Evolutionary conservation across 2,113 vertebrate genomes (phyloP).

Genomic region (Struthio camelus): DNA sequence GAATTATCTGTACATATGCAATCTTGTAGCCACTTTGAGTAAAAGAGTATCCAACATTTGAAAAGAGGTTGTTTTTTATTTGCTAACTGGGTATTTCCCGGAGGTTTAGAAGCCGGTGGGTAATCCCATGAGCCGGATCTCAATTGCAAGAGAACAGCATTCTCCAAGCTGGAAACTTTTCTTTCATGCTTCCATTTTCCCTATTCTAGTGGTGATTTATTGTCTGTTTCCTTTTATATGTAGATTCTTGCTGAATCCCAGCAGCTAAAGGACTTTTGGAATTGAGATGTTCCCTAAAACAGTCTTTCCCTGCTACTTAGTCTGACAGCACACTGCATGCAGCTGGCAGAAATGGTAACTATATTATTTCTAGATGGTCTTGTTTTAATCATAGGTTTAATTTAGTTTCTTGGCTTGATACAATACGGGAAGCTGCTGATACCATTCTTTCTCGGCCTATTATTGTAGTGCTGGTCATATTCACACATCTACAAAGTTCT

Average conservation of each 20-base stretch:
- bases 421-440: fast-evolving
- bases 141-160: fast-evolving
- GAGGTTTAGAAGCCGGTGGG: neutral
- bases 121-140: fast-evolving
- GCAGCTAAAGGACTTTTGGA: neutral
- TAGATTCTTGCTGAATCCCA: fast-evolving
- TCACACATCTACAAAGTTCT: neutral
- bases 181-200: neutral
- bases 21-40: neutral
- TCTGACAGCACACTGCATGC: fast-evolving
- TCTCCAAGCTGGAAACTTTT: neutral
- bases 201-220: fast-evolving
- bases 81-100: neutral
- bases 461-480: no score
- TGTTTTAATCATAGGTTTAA: neutral
- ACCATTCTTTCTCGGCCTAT: neutral
- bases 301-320: neutral
- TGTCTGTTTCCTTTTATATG: neutral
- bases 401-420: fast-evolving
- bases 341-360: neutral
- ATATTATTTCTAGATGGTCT: neutral
- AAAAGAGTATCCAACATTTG: fast-evolving
- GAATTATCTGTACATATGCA: fast-evolving
- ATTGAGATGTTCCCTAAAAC: fast-evolving
- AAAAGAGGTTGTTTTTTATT: fast-evolving